These are phyloP conservation scores for Xiphorhynchus erythropygius DNA, from an alignment of 2,797 vertebrate species.

Conservation along the genomic window DNA sequence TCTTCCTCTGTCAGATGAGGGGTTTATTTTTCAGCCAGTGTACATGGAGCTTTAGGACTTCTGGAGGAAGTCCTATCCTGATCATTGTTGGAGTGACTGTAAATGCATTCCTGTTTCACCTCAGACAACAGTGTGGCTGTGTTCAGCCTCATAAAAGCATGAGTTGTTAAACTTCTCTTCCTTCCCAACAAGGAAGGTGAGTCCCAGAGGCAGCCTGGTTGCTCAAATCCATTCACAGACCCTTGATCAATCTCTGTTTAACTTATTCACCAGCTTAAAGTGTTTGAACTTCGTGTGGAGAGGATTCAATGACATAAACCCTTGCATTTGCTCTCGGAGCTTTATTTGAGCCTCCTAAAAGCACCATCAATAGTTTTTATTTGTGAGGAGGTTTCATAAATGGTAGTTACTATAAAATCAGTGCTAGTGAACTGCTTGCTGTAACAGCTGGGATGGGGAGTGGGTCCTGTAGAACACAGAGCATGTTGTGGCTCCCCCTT, in stretches of 20 bases:
- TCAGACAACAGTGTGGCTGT: not conserved
- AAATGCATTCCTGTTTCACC: not conserved
- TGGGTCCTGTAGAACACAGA: rapidly evolving
- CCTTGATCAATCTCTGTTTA: not conserved
- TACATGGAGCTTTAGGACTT: not conserved
- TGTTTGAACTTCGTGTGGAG: not conserved
- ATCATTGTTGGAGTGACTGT: not conserved
- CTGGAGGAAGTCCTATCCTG: not conserved
- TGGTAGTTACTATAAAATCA: not conserved
- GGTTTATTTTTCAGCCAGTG: not conserved
- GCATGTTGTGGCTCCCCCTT: not conserved
- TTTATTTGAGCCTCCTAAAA: not conserved
- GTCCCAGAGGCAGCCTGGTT: not conserved
- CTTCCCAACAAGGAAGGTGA: not conserved
- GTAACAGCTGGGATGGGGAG: not conserved
- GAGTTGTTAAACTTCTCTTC: not conserved
- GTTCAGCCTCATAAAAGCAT: not conserved
- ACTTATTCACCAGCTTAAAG: not conserved
- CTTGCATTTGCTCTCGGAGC: not conserved
- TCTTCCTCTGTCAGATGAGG: not conserved
- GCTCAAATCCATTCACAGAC: not conserved
- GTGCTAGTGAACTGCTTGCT: rapidly evolving
- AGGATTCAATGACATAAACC: not conserved
- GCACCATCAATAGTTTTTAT: not conserved
- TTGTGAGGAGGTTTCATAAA: not conserved